These are phyloP conservation scores for Mystacides longicornis DNA, from an alignment of 2,888 invertebrate genomes.

Conservation along the genomic window DNA sequence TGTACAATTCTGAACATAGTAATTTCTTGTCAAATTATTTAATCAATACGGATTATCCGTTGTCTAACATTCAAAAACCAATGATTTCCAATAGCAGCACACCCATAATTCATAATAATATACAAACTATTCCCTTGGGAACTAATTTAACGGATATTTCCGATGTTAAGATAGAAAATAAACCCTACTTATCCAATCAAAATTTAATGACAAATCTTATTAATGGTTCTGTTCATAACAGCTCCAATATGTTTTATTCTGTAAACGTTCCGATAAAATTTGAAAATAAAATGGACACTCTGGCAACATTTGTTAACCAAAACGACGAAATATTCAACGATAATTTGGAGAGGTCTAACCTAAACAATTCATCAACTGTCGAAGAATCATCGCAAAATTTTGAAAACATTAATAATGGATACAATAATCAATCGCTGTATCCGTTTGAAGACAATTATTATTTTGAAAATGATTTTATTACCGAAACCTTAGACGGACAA, in stretches of 20 bases:
- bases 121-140: conserved; percentile 9
- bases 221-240: background rate
- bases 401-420: conserved; percentile 12
- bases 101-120: conserved; percentile 4
- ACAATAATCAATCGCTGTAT: conserved; percentile 4
- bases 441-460: conserved; percentile 12
- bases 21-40: conserved; percentile 7
- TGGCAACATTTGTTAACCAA: conserved; percentile 10
- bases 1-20: conserved; percentile 12
- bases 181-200: conserved; percentile 13
- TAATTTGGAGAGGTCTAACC: background rate
- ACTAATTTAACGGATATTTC: conserved; percentile 9
- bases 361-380: conserved; percentile 15
- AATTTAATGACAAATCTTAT: background rate
- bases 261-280: conserved; percentile 20
- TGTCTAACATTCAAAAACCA: conserved; percentile 6
- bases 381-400: conserved; percentile 18
- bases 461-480: conserved; percentile 6
- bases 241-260: conserved; percentile 8
- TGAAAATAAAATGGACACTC: conserved; percentile 17
- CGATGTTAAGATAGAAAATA: conserved; percentile 20
- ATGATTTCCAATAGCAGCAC: conserved; percentile 9
- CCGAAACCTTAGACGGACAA: conserved; percentile 13
- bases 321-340: conserved; percentile 5
- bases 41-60: conserved; percentile 5